Base-by-base conservation (phyloP, 2,113 vertebrate genomes). In the Suncus etruscus region DNA sequence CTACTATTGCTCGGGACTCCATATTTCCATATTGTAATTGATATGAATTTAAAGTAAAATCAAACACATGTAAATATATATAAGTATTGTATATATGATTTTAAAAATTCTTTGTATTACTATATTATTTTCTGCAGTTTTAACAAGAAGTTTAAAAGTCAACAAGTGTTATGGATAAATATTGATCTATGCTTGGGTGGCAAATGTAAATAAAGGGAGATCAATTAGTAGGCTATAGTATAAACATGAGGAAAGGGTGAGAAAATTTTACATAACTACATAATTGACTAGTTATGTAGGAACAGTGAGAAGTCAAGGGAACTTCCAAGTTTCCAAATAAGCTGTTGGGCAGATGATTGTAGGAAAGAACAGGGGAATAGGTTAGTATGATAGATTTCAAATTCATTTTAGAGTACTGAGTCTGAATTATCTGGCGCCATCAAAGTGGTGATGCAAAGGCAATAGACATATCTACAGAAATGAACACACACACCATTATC, bases 71-170 rank as follows among this genome's bases (percentile, higher is more conserved):
- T 47, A 70, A 20, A 48, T 3, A 50, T 3, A 78, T 27, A 16
- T 70, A 14, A 22, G 11, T 69, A 45, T 75, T 47, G 31, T 22
- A 24, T 39, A 73, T 39, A 15, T 18, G 63, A 2, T 70, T 80
- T 77, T 84, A 24, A 50, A 39, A 39, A 39, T 39, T 39, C 65
- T 69, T 70, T 47, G 70, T 77, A 68, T 32, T 78, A 58, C 73
- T 58, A 2, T 74, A 24, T 50, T 16, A 39, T 48, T 86, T 72
- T 73, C 18, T 61, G 11, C 22, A 70, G 31, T 32, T 54, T 78
- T 86, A 70, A 51, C 83, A 83, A 29, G 27, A 47, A 54, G 68
- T 72, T 70, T 80, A 61, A 65, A 81, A 80, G 31, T 27, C 50
- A 27, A 1, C 50, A 16, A 5, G 25, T 39, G 11, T 50, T 86